Base-by-base conservation (phyloP, 2,888 invertebrate species). In the Cremastobaeus sp. region DNA sequence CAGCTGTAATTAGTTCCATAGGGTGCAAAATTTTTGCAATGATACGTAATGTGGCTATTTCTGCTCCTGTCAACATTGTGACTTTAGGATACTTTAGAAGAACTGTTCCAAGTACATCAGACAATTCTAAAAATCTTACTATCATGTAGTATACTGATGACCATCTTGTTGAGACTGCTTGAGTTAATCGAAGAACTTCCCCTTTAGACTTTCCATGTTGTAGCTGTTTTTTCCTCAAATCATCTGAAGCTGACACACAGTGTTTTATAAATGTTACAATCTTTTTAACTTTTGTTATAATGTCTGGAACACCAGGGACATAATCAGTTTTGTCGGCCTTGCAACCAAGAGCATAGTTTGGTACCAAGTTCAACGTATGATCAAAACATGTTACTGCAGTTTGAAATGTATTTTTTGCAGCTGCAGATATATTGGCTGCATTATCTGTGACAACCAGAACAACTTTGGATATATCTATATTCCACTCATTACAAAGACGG, bases 31-130 rank as follows among this genome's bases (percentile, higher is more conserved):
- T 70, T 71, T 80, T 72, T 70, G 77, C 77, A 25, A 83, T 48
- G 54, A 78, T 77, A 73, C 81, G 77, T 45, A 79, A 71, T 43
- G 79, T 73, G 54, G 74, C 77, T 48, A 82, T 70, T 74, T 80
- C 81, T 55, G 47, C 74, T 37, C 80, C 82, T 71, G 77, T 74
- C 39, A 83, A 45, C 82, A 84, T 84, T 74, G 68, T 52, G 77
- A 15, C 85, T 85, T 74, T 76, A 85, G 55, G 84, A 84, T 28
- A 81, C 78, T 3, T 85, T 79, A 6, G 78, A 82, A 0, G 79
- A 83, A 48, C 77, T 83, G 1, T 76, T 86, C 11, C 81, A 83
- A 59, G 85, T 85, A 77, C 84, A 83, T 64, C 80, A 83, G 17
- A 66, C 68, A 3, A 81, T 83, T 17, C 55, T 75, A 18, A 80